Evolutionary conservation across 2,113 vertebrate species (phyloP), one percentile per base, ranked within the genome.

Genomic region (Catharus fuscescens): DNA sequence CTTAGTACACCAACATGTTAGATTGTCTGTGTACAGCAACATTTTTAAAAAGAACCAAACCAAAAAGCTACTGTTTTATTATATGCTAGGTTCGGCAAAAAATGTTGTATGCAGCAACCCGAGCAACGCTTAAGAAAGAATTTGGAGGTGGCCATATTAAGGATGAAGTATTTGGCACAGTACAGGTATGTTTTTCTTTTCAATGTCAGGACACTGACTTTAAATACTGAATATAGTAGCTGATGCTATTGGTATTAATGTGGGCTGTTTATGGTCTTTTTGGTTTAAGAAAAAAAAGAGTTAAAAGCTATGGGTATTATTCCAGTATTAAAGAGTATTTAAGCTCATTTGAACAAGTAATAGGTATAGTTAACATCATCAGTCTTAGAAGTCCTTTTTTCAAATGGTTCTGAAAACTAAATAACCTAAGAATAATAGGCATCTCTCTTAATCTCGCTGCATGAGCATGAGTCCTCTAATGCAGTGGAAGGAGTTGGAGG

Each of bases 61-160:
- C 8, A 56, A 88, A 52, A 21, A 19, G n/a, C 36, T 48, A 54
- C 62, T 95, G 36, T 92, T 80, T 90, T 83, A n/a, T 91, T 67
- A 32, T 52, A 38, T 40, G 18, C 84, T 93, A 99, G 99, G 99
- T 99, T 97, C 98, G 99, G 88, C 98, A 99, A 34, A 99, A 99
- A 98, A 99, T 99, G 99, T 96, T 99, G 61, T 99, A 99, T 93
- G 99, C 99, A 92, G 99, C 99, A 95, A 99, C 99, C 65, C 98
- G 99, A 97, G 99, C 99, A 88, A 99, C 99, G 12, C 95, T 99
- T 92, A 99, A 99, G 96, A 99, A 99, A 91, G 99, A 99, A 94
- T 99, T 99, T 96, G 99, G 99, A 95, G 99, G 99, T 28, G 99
- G 99, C 25, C 99, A 99, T 97, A 99, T 99, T 95, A 99, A 99